Evolutionary conservation across 2,113 vertebrate species (phyloP).

Genomic region (Chamaetylas fuelleborni): DNA sequence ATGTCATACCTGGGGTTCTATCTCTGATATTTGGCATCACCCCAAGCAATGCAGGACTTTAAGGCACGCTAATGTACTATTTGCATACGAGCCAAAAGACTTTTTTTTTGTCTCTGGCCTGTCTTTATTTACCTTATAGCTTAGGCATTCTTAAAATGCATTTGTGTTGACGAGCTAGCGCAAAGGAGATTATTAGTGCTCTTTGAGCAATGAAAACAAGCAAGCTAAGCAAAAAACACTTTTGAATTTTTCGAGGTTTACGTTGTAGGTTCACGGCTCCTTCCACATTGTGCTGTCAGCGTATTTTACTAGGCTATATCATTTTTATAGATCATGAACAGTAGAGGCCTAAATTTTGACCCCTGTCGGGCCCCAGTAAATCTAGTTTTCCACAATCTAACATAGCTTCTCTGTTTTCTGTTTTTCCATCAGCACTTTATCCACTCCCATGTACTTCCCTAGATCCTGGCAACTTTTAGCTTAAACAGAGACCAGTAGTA

Average conservation of each 20-base stretch:
- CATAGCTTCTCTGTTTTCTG: constrained; percentile 55
- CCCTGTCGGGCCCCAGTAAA: constrained; percentile 65
- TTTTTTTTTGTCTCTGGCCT: neutral
- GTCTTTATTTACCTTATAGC: constrained; percentile 44
- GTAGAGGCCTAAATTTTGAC: constrained; percentile 68
- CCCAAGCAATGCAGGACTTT: neutral
- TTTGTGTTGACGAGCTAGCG: neutral
- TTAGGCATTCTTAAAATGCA: constrained; percentile 46
- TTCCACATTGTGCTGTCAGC: constrained; percentile 61
- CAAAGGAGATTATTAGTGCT: constrained; percentile 40
- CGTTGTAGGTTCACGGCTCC: constrained; percentile 34
- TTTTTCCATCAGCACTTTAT: constrained; percentile 63
- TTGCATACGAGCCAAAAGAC: constrained; percentile 37
- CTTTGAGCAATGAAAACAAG: constrained; percentile 46
- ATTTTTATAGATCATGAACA: constrained; percentile 73
- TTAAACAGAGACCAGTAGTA: constrained; percentile 69
- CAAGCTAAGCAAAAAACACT: constrained; percentile 47
- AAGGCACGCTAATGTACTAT: neutral
- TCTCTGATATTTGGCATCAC: neutral
- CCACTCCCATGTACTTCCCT: constrained; percentile 55
- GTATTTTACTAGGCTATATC: constrained; percentile 69
- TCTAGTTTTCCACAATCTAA: constrained; percentile 65
- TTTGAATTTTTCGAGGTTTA: constrained; percentile 50
- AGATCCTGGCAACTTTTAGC: constrained; percentile 57
- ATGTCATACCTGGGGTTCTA: constrained; percentile 12